Conservation (phyloP, 2,797 vertebrate species). For the Cirrhinus molitorella region DNA sequence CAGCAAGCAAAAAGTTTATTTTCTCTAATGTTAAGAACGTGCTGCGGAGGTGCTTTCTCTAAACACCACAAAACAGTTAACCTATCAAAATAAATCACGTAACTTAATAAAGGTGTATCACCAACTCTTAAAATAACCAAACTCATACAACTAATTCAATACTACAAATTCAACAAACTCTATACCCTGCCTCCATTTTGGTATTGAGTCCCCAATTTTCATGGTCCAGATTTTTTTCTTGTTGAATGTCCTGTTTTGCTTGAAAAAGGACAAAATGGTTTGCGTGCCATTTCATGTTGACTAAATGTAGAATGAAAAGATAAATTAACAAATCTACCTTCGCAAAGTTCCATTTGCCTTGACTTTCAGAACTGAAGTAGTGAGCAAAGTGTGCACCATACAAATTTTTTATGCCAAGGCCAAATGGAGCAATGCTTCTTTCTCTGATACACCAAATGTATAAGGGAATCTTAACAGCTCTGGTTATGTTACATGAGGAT, state of each 20-base stretch:
- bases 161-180: neutral
- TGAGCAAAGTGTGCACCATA: neutral
- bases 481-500: neutral
- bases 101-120: no score
- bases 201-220: neutral
- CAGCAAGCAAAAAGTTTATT: no score
- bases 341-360: neutral
- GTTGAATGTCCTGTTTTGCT: neutral
- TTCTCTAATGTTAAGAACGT: no score
- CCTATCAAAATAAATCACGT: no score
- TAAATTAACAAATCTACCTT: neutral
- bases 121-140: neutral
- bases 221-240: neutral
- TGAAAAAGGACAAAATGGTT: neutral
- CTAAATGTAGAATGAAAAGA: neutral
- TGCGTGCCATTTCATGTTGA: neutral
- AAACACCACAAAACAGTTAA: no score
- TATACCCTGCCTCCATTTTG: neutral
- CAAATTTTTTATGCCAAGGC: neutral
- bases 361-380: neutral
- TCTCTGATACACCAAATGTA: neutral
- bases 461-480: slow-evolving; percentile 7
- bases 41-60: no score
- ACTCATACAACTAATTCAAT: no score
- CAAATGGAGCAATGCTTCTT: neutral